A percentile compares a stretch with the other conserved stretches of the same genome.
Conservation (phyloP, 2,797 vertebrate genomes). For the Trichosurus vulpecula region DNA sequence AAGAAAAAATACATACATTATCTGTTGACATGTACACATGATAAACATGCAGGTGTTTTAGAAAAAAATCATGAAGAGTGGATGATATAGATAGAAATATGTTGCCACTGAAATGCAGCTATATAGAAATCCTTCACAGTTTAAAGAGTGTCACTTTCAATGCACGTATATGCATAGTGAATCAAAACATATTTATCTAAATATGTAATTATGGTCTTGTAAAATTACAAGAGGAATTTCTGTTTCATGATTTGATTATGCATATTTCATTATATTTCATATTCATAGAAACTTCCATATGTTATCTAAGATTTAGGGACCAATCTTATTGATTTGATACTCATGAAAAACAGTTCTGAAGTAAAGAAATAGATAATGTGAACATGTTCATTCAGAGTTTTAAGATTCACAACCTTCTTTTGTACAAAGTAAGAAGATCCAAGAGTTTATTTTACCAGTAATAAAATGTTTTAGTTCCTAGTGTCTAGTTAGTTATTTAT, state of each 20-base stretch:
- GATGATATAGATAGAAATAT: background rate
- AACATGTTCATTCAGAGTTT: no score
- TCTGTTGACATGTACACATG: background rate
- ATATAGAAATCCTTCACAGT: background rate
- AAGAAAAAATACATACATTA: slow-evolving; percentile 32
- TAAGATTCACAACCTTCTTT: background rate
- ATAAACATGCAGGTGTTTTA: background rate
- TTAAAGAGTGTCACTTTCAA: background rate
- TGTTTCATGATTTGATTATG: background rate
- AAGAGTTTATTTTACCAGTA: no score
- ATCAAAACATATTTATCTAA: background rate
- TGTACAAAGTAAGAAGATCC: background rate
- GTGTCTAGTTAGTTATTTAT: no score
- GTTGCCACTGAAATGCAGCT: background rate
- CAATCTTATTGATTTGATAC: background rate
- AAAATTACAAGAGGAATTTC: background rate
- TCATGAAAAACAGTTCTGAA: background rate
- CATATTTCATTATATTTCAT: background rate
- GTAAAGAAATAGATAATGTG: background rate
- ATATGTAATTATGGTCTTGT: background rate
- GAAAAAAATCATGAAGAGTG: background rate
- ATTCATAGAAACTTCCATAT: background rate
- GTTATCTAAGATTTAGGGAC: background rate
- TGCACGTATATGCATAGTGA: background rate
- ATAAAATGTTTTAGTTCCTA: no score